A percentile compares a stretch with the other conserved stretches of the same genome.
Evolutionary conservation across 2,888 invertebrate species (phyloP).

Genomic region (Clunio marinus): DNA sequence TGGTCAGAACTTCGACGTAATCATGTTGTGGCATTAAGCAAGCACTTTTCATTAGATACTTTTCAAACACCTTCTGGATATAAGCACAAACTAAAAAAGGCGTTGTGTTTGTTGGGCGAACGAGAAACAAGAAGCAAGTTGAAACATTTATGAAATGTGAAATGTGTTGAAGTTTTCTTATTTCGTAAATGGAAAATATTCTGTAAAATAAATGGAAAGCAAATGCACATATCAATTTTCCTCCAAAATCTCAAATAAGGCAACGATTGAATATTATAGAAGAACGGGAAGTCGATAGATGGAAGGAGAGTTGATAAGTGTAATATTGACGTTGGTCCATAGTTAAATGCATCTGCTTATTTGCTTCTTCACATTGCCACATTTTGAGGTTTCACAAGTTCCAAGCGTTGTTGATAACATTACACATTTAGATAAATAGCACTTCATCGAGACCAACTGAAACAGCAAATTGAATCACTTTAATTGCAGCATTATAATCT

Average conservation of each 20-base stretch:
- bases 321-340: constrained; percentile 31
- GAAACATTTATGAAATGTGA: too few species aligned
- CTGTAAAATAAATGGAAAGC: not conserved
- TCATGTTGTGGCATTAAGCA: not conserved
- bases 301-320: constrained; percentile 25
- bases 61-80: too few species aligned
- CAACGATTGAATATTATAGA: not conserved
- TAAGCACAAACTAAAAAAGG: too few species aligned
- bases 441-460: not conserved
- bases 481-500: constrained; percentile 35
- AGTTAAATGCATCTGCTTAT: constrained; percentile 30
- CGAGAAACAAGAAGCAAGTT: too few species aligned
- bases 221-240: constrained; percentile 13
- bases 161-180: too few species aligned
- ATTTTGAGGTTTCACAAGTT: not conserved
- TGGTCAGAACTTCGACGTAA: not conserved
- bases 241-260: not conserved
- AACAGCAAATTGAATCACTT: constrained; percentile 34
- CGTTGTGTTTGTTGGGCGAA: too few species aligned
- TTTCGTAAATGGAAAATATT: not conserved
- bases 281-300: not conserved
- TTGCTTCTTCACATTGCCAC: not conserved
- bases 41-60: too few species aligned
- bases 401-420: not conserved
- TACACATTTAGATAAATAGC: not conserved